Base-by-base conservation (phyloP, 2,797 vertebrate species). In the Sebastes taczanowskii region DNA sequence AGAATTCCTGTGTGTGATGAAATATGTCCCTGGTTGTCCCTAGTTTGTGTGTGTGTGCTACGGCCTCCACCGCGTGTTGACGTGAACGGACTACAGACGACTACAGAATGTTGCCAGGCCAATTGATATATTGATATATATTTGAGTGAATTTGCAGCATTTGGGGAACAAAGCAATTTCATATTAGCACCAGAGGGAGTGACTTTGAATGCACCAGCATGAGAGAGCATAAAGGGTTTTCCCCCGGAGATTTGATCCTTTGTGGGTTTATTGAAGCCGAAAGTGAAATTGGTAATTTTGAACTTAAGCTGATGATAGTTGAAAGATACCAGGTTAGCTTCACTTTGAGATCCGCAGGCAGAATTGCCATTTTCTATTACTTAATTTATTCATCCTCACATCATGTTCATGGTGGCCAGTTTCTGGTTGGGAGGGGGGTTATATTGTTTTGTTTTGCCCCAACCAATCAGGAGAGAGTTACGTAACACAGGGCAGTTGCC, bases 71-170 rank as follows among this genome's bases (percentile, higher is more conserved):
- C 4, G 22, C 6, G 11, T 29, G 55, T 76, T 81, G 83, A 87
- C 70, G 81, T 89, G 87, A 78, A 83, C 23, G 6, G 76, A 88
- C 85, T 90, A 16, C 42, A 46, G 42, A 46, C 72, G 75, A 82
- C 77, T 81, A 80, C 78, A 82, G 34, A 70, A 72, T 64, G 81
- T 70, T 86, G 78, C 85, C 73, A 30, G 83, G 77, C 82, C 82
- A 77, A 82, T 91, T 70, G 78, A 90, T 46, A 46, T 46, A 18
- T 46, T 46, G 42, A 46, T 18, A 46, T 18, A 18, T 46, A 58
- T 58, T 20, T 52, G 23, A 59, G 4, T 62, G 42, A 72, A 66
- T 66, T 11, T 30, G 23, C 22, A 61, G 68, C 64, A 18, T 70
- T 65, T 22, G 6, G 52, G 56, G 46, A 76, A 76, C 65, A 38